Evolutionary conservation across 2,888 invertebrate genomes (phyloP).

Genomic region (Podotricha telesiphe): DNA sequence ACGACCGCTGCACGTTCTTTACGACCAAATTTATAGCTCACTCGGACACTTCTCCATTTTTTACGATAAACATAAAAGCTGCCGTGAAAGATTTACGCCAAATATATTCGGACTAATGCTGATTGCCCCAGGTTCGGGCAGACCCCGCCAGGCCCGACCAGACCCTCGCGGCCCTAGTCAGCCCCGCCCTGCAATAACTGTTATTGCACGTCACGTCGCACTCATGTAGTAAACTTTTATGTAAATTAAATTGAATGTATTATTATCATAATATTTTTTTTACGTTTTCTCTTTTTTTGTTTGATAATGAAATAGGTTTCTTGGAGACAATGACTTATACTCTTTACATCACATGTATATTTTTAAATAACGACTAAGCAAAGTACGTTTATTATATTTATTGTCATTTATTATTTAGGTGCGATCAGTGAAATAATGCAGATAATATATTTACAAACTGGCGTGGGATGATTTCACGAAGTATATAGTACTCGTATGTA

Average conservation of each 20-base stretch:
- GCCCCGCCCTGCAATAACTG: constrained; percentile 46
- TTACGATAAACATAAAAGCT: constrained; percentile 82
- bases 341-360: background rate
- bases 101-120: constrained; percentile 81
- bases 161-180: constrained; percentile 37
- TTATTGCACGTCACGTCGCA: constrained; percentile 43
- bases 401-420: background rate
- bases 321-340: background rate
- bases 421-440: background rate
- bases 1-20: constrained; percentile 55
- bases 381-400: too few species aligned
- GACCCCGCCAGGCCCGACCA: constrained; percentile 50
- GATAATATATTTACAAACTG: background rate
- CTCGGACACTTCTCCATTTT: constrained; percentile 77
- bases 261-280: constrained; percentile 1
- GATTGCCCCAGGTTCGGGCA: constrained; percentile 60
- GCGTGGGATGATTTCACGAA: background rate
- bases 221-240: constrained; percentile 38
- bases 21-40: constrained; percentile 77
- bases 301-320: background rate
- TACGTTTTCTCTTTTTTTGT: background rate
- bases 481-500: background rate
- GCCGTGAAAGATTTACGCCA: constrained; percentile 80
- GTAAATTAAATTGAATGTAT: constrained; percentile 38
- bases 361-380: too few species aligned